A percentile compares a stretch with the other conserved stretches of the same genome.
phyloP scores from a whole-genome alignment of 2,797 vertebrate species.

The Lacerta agilis region DNA sequence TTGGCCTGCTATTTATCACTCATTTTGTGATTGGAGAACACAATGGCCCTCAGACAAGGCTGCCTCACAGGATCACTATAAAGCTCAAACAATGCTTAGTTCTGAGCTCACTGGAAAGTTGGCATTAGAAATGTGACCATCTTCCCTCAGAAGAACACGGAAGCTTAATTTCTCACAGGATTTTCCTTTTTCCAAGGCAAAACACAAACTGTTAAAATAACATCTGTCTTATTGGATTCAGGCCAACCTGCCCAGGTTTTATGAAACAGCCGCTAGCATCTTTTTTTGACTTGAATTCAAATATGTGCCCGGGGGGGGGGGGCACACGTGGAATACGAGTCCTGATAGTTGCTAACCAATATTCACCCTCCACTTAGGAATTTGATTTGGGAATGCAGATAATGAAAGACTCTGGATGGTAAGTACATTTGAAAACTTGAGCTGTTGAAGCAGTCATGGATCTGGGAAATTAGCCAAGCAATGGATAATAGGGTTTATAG shows the following conservation, averaged over 20 bases:
- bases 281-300: not conserved
- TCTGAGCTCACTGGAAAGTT: too few relatives aligned
- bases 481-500: not conserved
- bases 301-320: not conserved
- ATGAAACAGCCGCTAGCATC: not conserved
- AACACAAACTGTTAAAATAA: not conserved
- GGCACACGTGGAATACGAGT: too few relatives aligned
- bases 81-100: not conserved
- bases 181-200: not conserved
- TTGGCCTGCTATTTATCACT: not conserved
- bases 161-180: not conserved
- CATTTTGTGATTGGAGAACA: not conserved
- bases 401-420: not conserved
- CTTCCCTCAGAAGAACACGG: not conserved
- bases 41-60: not conserved
- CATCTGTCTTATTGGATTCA: not conserved
- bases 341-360: not conserved
- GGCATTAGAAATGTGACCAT: not conserved
- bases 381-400: constrained; percentile 3
- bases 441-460: not conserved
- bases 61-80: not conserved
- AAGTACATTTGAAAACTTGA: not conserved
- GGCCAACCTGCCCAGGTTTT: not conserved
- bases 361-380: not conserved
- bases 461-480: not conserved